Conservation (phyloP, 1,140 invertebrate species). For the Metopolophium dirhodum region DNA sequence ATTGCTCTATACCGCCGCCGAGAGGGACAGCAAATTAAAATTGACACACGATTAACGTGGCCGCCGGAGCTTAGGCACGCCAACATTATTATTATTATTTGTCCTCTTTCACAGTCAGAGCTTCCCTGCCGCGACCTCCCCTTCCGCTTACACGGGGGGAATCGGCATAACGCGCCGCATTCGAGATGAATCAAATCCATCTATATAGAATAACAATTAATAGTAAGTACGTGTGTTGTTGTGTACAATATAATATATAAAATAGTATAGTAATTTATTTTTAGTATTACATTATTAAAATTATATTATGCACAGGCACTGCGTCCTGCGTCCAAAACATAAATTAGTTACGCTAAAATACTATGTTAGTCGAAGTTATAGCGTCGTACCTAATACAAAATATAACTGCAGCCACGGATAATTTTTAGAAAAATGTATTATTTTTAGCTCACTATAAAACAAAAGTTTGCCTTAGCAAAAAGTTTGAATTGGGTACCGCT, state of each 20-base stretch:
- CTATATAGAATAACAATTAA: neutral
- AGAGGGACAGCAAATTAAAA: conserved; percentile 47
- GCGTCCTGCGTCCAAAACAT: neutral
- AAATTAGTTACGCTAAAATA: neutral
- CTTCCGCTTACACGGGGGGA: neutral
- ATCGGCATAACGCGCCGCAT: neutral
- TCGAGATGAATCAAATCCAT: neutral
- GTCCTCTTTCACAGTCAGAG: neutral
- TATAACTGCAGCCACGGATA: too few species aligned
- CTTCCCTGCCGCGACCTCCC: neutral
- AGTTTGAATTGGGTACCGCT: too few species aligned
- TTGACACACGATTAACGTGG: conserved; percentile 46
- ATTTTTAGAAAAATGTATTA: neutral
- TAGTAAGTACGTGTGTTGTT: neutral
- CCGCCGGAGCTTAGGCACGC: neutral
- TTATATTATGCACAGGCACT: neutral
- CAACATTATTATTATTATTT: neutral
- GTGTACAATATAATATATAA: neutral
- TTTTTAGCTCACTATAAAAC: neutral
- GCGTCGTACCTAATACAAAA: neutral
- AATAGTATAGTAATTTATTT: neutral
- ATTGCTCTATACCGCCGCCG: neutral
- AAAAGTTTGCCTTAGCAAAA: neutral
- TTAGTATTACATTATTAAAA: neutral
- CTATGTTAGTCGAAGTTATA: neutral